Percentiles rank a stretch among this genome's conserved stretches.
These are phyloP conservation scores for Bilobella aurantiaca DNA, from an alignment of 1,140 invertebrate genomes.

Conservation along the genomic window DNA sequence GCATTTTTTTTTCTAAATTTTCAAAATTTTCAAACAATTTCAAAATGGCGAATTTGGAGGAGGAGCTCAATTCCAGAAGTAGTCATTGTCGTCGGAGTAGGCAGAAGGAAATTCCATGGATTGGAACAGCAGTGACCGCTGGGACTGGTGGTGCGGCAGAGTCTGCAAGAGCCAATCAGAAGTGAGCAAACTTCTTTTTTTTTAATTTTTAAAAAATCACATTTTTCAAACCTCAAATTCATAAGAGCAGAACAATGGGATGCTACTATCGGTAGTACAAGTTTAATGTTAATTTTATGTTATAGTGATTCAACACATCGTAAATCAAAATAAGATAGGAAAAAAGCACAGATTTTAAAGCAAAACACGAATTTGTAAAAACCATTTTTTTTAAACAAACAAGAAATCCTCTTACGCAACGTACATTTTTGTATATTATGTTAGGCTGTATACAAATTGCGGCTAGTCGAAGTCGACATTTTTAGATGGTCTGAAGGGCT, in stretches of 20 bases:
- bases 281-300: no score
- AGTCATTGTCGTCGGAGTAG: not conserved
- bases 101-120: not conserved
- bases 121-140: not conserved
- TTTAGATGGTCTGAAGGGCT: constrained; percentile 2
- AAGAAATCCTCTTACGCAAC: not conserved
- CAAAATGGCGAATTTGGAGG: no score
- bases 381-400: not conserved
- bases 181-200: not conserved
- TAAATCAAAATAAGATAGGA: no score
- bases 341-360: not conserved
- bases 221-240: no score
- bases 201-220: not conserved
- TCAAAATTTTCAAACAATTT: no score
- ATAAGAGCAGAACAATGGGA: no score
- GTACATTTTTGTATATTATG: not conserved
- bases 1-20: no score
- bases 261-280: no score
- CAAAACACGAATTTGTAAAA: not conserved
- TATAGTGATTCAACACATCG: no score
- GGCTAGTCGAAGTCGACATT: constrained; percentile 1
- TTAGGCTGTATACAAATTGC: constrained; percentile 1
- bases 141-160: not conserved
- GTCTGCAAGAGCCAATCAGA: not conserved
- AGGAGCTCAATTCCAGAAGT: no score